These are phyloP conservation scores for Bos indicus DNA, from an alignment of 2,113 vertebrate species.

Conservation along the genomic window DNA sequence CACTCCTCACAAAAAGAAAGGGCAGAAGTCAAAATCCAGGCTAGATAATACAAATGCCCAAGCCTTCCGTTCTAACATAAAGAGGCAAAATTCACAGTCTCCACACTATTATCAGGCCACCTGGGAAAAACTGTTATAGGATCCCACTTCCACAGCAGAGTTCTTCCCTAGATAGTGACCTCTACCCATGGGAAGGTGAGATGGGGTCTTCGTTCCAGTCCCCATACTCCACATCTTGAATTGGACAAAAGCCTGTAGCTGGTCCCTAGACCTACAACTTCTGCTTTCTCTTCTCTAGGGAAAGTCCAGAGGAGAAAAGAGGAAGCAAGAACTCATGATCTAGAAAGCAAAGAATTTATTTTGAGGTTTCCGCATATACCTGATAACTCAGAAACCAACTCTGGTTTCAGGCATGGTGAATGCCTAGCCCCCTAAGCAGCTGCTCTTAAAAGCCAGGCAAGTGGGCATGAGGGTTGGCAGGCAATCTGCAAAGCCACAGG, in stretches of 20 bases:
- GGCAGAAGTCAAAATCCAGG: neutral
- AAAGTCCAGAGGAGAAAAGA: slow-evolving; percentile 52
- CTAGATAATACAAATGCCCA: neutral
- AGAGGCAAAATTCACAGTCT: neutral
- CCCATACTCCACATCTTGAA: neutral
- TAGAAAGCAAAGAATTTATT: slow-evolving; percentile 38
- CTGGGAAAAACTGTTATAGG: neutral
- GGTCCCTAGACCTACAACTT: slow-evolving; percentile 22
- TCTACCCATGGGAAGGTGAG: neutral
- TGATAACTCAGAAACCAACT: neutral
- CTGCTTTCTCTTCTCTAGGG: slow-evolving; percentile 56
- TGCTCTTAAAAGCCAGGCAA: neutral
- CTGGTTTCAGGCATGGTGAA: neutral
- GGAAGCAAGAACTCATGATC: slow-evolving; percentile 53
- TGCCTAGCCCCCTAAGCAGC: neutral
- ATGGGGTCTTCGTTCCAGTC: neutral
- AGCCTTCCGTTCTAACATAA: neutral
- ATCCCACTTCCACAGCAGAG: neutral
- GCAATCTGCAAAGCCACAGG: neutral
- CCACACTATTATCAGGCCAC: neutral
- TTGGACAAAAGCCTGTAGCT: neutral
- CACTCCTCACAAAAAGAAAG: neutral
- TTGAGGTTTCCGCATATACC: neutral
- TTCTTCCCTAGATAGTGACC: neutral
- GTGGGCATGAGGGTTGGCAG: neutral